These are phyloP conservation scores for Omphaloscelis lunosa DNA, from an alignment of 2,888 invertebrate species.

Conservation along the genomic window DNA sequence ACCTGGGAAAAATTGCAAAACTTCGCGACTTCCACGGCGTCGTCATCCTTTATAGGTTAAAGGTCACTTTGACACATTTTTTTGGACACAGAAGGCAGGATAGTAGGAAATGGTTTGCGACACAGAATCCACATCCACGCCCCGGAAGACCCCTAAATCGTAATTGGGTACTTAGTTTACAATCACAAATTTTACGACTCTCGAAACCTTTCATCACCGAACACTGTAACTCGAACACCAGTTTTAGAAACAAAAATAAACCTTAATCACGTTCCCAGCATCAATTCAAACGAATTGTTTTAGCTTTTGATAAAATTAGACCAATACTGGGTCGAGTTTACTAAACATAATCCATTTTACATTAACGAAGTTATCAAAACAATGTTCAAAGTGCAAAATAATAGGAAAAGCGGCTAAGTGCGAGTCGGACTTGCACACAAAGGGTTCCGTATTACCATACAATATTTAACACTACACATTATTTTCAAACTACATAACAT, in stretches of 20 bases:
- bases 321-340: constrained; percentile 21
- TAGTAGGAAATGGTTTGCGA: too few relatives aligned
- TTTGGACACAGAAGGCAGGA: too few relatives aligned
- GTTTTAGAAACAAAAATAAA: constrained; percentile 18
- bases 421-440: not conserved
- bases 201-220: not conserved
- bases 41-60: too few relatives aligned
- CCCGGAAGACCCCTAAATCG: too few relatives aligned
- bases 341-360: constrained; percentile 17
- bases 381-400: constrained; percentile 4
- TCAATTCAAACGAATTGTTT: constrained; percentile 18
- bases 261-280: not conserved
- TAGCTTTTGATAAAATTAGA: constrained; percentile 29
- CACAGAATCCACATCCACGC: too few relatives aligned
- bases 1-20: too few relatives aligned
- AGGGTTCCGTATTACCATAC: not conserved
- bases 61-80: too few relatives aligned
- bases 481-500: too few relatives aligned
- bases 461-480: not conserved
- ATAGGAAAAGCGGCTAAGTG: not conserved
- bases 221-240: not conserved
- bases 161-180: not conserved
- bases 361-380: constrained; percentile 20
- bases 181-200: not conserved
- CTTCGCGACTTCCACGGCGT: too few relatives aligned